Percentiles rank a stretch among this genome's conserved stretches.
Conservation (phyloP, 1,140 invertebrate species). For the Drosophila ironensis region DNA sequence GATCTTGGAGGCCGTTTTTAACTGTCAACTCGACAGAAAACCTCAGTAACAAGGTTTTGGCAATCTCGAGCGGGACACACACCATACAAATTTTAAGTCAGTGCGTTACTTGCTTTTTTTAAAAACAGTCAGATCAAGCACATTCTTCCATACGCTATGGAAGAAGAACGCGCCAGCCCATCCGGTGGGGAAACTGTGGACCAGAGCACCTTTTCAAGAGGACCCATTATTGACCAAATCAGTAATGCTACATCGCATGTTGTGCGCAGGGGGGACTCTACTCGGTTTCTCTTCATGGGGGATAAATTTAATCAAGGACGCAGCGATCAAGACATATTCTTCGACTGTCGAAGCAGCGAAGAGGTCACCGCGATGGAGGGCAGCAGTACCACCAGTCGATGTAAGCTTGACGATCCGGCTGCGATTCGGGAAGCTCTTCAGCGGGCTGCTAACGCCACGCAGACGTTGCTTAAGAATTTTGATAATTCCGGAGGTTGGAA, state of each 20-base stretch:
- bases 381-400: conserved; percentile 1
- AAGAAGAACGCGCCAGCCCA: conserved; percentile 17
- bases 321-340: conserved; percentile 53
- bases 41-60: not conserved
- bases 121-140: conserved; percentile 19
- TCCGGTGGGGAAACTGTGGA: not conserved
- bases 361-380: conserved; percentile 20
- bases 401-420: conserved; percentile 30
- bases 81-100: conserved; percentile 62
- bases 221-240: not conserved
- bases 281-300: conserved; percentile 13
- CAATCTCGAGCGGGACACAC: conserved; percentile 32
- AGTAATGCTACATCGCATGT: not conserved
- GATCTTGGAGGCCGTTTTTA: not conserved
- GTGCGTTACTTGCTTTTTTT: conserved; percentile 31
- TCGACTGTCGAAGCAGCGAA: conserved; percentile 27
- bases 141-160: conserved; percentile 27
- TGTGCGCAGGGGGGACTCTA: not conserved
- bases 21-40: conserved; percentile 8
- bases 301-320: conserved; percentile 7
- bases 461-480: conserved; percentile 41
- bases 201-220: not conserved
- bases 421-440: conserved; percentile 27
- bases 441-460: conserved; percentile 27
- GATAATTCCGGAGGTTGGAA: conserved; percentile 9